Conservation (phyloP, 2,888 invertebrate genomes). For the Xylota segnis region DNA sequence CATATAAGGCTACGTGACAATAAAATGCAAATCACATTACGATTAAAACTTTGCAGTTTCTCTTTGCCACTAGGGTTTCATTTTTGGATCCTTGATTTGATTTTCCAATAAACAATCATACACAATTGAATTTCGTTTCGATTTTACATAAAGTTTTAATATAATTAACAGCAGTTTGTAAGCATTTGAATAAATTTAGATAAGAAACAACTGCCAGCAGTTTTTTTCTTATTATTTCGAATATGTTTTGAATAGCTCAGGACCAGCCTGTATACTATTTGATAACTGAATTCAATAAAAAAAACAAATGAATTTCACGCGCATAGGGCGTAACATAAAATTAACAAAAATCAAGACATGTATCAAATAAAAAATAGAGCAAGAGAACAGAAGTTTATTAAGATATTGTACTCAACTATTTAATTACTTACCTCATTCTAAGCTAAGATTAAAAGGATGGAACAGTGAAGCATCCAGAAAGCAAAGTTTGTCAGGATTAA, state of each 20-base stretch:
- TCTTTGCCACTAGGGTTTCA: not conserved
- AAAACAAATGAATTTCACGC: not conserved
- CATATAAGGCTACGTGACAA: not conserved
- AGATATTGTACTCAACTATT: not conserved
- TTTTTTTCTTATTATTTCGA: not conserved
- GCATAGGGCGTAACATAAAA: not conserved
- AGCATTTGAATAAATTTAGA: not conserved
- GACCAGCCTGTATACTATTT: slow-evolving; percentile 5
- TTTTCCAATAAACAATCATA: too few species aligned
- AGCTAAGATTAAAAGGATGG: not conserved
- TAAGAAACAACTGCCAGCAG: not conserved
- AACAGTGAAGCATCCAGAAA: not conserved
- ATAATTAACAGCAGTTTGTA: not conserved
- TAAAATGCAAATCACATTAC: not conserved
- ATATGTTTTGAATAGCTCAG: not conserved
- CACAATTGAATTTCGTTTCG: too few species aligned
- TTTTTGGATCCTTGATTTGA: not conserved
- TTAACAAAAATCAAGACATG: too few species aligned
- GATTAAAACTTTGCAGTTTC: not conserved
- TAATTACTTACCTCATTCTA: not conserved
- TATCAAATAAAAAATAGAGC: too few species aligned
- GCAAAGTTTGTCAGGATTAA: too few species aligned
- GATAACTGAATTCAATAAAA: not conserved
- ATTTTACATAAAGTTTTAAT: not conserved
- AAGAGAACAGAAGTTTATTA: too few species aligned